Evolutionary conservation across 1,140 invertebrate genomes (phyloP).

Genomic region (Zaprionus taronus): DNA sequence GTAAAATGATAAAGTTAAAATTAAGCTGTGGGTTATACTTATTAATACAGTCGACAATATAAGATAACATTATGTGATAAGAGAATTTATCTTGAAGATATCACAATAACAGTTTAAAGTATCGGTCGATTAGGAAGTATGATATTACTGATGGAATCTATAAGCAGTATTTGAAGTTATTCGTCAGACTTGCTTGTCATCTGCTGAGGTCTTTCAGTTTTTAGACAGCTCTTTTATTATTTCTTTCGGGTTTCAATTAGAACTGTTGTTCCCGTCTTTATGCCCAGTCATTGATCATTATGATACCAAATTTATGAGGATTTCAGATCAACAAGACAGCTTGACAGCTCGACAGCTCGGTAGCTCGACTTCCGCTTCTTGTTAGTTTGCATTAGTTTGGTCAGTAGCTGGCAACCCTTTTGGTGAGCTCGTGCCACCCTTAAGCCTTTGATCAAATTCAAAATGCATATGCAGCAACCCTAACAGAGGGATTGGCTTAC

Average conservation of each 20-base stretch:
- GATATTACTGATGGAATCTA: too few relatives aligned
- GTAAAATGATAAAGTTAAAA: too few relatives aligned
- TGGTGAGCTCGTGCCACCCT: slow-evolving; percentile 54
- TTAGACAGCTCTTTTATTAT: background rate
- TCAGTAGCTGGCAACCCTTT: slow-evolving; percentile 25
- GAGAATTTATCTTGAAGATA: too few relatives aligned
- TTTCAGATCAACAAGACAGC: slow-evolving; percentile 38
- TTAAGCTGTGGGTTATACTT: too few relatives aligned
- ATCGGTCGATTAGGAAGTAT: background rate
- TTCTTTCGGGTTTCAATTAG: background rate
- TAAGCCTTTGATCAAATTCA: slow-evolving; percentile 70
- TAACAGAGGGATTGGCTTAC: slow-evolving; percentile 46
- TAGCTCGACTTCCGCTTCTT: background rate
- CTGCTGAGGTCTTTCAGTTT: background rate
- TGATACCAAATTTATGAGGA: slow-evolving; percentile 20
- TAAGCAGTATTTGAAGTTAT: background rate
- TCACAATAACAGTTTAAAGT: too few relatives aligned
- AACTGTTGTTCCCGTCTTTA: background rate
- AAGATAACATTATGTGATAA: too few relatives aligned
- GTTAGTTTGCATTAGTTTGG: slow-evolving; percentile 20
- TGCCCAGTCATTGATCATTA: slow-evolving; percentile 15
- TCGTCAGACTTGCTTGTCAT: too few relatives aligned
- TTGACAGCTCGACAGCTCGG: slow-evolving; percentile 7
- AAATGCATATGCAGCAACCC: slow-evolving; percentile 51
- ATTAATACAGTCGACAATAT: too few relatives aligned